Percentiles rank a stretch among this genome's conserved stretches.
Conservation (phyloP, 2,797 vertebrate species). For the Coilia nasus region DNA sequence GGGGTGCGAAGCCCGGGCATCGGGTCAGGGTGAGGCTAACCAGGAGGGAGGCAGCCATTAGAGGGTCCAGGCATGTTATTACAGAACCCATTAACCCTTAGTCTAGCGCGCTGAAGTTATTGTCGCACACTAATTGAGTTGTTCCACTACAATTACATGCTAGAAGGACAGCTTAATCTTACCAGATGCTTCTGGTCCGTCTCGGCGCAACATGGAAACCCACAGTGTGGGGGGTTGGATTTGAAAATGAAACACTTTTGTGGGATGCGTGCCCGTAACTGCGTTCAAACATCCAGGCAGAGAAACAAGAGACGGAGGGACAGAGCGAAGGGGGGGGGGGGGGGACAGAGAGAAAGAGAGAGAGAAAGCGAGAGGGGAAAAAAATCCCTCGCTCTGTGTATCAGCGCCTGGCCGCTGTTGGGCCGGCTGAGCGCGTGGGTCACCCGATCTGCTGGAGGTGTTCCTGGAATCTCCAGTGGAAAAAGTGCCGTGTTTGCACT, state of each 20-base stretch:
- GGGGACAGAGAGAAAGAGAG: conserved; percentile 42
- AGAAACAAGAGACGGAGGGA: conserved; percentile 40
- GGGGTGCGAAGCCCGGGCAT: not conserved
- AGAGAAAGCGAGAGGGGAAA: not conserved
- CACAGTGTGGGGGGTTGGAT: conserved; percentile 32
- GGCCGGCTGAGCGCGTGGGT: conserved; percentile 61
- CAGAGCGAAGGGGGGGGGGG: not conserved
- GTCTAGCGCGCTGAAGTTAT: conserved; percentile 36
- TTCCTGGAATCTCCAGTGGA: conserved; percentile 66
- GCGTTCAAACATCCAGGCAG: conserved; percentile 45
- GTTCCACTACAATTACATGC: conserved; percentile 25
- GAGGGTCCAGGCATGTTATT: conserved; percentile 49
- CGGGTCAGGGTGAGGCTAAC: conserved; percentile 8
- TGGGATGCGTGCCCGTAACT: conserved; percentile 30
- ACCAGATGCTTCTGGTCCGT: conserved; percentile 22
- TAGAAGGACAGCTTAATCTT: conserved; percentile 26
- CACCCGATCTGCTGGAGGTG: conserved; percentile 65
- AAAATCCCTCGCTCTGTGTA: conserved; percentile 52
- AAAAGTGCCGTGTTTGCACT: conserved; percentile 59
- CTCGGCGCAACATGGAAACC: not conserved
- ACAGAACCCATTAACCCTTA: conserved; percentile 48
- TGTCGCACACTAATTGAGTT: conserved; percentile 24
- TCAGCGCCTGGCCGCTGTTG: conserved; percentile 58
- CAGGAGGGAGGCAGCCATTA: conserved; percentile 19
- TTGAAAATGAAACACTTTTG: conserved; percentile 39